These are phyloP conservation scores for Pachyramphus minor DNA, from an alignment of 2,113 vertebrate species.

Conservation along the genomic window DNA sequence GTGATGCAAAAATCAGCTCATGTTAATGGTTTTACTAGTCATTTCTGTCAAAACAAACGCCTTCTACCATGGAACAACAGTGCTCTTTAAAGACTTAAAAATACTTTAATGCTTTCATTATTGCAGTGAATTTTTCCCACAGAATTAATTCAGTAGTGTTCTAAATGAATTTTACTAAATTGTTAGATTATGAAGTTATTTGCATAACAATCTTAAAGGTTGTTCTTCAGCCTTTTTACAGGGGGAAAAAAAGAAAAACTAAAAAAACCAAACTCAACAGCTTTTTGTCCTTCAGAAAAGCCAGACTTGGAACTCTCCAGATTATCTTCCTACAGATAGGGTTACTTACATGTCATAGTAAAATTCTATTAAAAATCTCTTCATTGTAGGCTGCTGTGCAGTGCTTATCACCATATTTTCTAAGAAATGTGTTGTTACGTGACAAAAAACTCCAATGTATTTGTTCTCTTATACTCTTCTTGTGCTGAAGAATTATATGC, in stretches of 20 bases:
- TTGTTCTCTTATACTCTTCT: not conserved
- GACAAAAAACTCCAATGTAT: not conserved
- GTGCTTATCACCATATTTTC: not conserved
- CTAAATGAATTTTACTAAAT: not conserved
- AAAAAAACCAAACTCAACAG: not conserved
- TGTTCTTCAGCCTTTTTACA: not conserved
- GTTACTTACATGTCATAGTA: not conserved
- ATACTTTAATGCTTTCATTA: not conserved
- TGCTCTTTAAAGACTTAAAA: not conserved
- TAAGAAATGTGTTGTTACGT: not conserved
- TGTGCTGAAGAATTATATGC: not conserved
- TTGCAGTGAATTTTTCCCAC: not conserved
- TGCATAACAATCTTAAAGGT: not conserved
- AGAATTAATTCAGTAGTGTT: not conserved
- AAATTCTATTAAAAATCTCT: not conserved
- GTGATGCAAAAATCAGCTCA: not conserved
- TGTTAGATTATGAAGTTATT: not conserved
- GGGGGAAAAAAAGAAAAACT: not conserved
- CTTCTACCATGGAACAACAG: not conserved
- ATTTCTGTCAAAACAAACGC: slow-evolving; percentile 14
- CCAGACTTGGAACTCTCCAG: not conserved
- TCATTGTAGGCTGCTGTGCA: not conserved
- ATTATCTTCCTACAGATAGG: not conserved
- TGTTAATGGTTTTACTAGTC: not conserved
- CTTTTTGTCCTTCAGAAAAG: not conserved